These are phyloP conservation scores for Salmo trutta DNA, from an alignment of 2,797 vertebrate species.

Conservation along the genomic window DNA sequence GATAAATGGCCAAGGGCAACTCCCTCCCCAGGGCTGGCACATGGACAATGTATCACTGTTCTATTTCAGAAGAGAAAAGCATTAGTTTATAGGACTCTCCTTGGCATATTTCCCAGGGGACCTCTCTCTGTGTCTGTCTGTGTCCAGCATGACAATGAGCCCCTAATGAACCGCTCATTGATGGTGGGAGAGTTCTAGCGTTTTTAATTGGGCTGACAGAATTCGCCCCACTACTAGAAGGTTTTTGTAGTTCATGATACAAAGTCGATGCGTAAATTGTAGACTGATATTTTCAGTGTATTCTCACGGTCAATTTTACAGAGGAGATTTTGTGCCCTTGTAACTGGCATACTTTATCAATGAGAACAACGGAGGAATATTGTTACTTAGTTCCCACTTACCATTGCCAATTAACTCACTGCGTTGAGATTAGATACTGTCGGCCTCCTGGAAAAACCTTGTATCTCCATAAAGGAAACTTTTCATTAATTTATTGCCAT, in stretches of 20 bases:
- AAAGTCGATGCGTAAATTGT: neutral
- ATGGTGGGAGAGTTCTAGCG: slow-evolving; percentile 26
- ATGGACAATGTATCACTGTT: slow-evolving; percentile 60
- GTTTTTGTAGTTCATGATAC: neutral
- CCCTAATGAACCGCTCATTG: slow-evolving; percentile 31
- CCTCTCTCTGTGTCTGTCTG: slow-evolving; percentile 41
- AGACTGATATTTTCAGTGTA: neutral
- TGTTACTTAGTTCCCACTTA: slow-evolving; percentile 44
- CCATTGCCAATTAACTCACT: slow-evolving; percentile 13
- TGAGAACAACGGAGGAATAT: slow-evolving; percentile 40
- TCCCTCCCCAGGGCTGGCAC: slow-evolving; percentile 43
- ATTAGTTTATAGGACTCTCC: slow-evolving; percentile 26
- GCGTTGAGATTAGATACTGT: neutral
- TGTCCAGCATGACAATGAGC: slow-evolving; percentile 62
- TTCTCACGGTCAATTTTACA: slow-evolving; percentile 23
- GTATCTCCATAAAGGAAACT: neutral
- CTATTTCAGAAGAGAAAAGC: slow-evolving; percentile 18
- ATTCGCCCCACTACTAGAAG: neutral
- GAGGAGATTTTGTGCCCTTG: slow-evolving; percentile 30
- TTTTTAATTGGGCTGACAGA: neutral
- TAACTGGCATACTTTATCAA: slow-evolving; percentile 27
- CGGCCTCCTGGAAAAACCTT: neutral
- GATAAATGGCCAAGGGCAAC: slow-evolving; percentile 57
- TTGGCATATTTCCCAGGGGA: slow-evolving; percentile 52
- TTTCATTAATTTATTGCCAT: neutral